Evolutionary conservation across 2,888 invertebrate genomes (phyloP), one percentile per base, ranked within the genome.

Genomic region (Phania funesta): DNA sequence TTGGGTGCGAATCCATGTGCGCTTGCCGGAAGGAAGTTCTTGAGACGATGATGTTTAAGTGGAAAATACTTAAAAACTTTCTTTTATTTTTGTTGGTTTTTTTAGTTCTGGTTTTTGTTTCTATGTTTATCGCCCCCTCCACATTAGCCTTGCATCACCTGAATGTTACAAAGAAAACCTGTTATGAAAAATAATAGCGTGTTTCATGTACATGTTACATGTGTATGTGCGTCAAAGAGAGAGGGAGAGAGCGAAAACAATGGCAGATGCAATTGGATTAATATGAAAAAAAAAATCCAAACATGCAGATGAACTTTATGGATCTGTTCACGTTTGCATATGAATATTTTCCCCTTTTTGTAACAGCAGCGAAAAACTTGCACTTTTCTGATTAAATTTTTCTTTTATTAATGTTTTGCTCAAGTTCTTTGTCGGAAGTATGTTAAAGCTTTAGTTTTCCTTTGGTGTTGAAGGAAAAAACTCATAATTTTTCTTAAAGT

Each of bases 41-140:
- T 81, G 76, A 81, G 81, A 81, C 81, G 77, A 81, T 81, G 67
- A 77, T 62, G 81, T 73, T 73, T 62, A 77, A 81, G 81, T 76
- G 62, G 73, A 81, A 81, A 81, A 77, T 26, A 62, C 73, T 81
- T 77, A 68, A 81, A 70, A 73, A 77, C 60, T 67, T 67, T 80
- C 64, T 75, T 80, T 70, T 65, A 48, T 75, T 75, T 70, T 58
- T 65, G 62, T 56, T 54, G n/a, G 16, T 24, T 46, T 54, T 35
- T 56, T 38, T 29, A 24, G 18, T 20, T 44, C n/a, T 35, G 6
- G 29, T 29, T 58, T 24, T 60, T 67, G 3, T 16, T 20, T 74
- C 16, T 41, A 13, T 16, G 29, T 18, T n/a, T n/a, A n/a, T n/a
- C n/a, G n/a, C n/a, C n/a, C n/a, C n/a, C n/a, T 48, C 5, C 16